Base-by-base conservation (phyloP, 1,140 invertebrate species). In the Amyelois transitella region DNA sequence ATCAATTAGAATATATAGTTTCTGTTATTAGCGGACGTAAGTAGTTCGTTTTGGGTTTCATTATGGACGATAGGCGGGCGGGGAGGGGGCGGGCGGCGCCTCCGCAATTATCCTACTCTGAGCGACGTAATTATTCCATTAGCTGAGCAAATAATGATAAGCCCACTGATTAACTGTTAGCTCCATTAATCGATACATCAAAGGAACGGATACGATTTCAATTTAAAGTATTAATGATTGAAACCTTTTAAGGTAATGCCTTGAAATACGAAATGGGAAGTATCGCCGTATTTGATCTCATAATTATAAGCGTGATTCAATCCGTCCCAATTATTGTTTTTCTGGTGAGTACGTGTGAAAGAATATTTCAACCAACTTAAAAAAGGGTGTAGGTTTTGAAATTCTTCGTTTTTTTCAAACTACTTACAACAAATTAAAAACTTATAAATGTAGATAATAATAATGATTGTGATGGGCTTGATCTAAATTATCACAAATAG, bases 131-230 rank as follows among this genome's bases (percentile, higher is more conserved):
- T 81, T 79, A 81, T 75, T 81, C 74, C 72, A 79, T 79, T 83
- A 83, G 67, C 72, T 77, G 76, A 68, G 66, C 69, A 83, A 81
- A 83, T 83, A 83, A 76, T 75, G 71, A 77, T 79, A 81, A 79
- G 75, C 68, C 62, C 64, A 56, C 64, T 61, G 53, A 64, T 69
- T 75, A 75, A 71, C 63, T 58, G 54, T 64, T 68, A 56, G 57
- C 61, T 61, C 61, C 64, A 72, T 67, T 51, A 67, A 64, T 59
- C 55, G 32, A 54, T 54, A 47, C 52, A 54, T 54, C 52, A 54
- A 54, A 54, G 44, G 44, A 54, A 43, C 24, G 43, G 43, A 25
- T 47, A 48, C 52, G 24, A 54, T 54, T 47, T 43, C 43, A 54
- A 54, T 54, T 54, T 25, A 54, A 54, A 54, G 25, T 47, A 45